Conservation (phyloP, 2,888 invertebrate genomes). For the Trisateles emortualis region DNA sequence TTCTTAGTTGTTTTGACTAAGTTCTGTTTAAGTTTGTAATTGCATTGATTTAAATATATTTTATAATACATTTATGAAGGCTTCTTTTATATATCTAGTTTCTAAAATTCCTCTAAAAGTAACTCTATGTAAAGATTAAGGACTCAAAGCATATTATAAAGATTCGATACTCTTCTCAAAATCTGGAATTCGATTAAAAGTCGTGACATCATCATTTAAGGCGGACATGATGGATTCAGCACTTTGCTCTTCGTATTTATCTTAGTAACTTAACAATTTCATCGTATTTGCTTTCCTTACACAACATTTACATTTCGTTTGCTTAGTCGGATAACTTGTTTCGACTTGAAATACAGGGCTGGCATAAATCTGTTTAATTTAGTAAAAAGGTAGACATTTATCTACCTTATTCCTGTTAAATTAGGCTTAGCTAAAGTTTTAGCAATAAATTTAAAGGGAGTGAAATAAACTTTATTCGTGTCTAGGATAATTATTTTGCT, state of each 20-base stretch:
- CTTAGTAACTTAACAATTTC: constrained; percentile 69
- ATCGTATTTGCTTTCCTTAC: constrained; percentile 70
- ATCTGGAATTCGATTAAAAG: constrained; percentile 34
- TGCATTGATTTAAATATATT: neutral
- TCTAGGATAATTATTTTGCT: neutral
- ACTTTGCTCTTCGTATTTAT: constrained; percentile 63
- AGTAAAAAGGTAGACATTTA: constrained; percentile 1
- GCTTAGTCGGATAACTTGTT: constrained; percentile 63
- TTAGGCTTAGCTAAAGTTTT: neutral
- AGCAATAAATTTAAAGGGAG: neutral
- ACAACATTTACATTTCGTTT: constrained; percentile 62
- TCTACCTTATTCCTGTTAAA: neutral
- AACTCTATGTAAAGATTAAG: neutral
- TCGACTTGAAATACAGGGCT: constrained; percentile 48
- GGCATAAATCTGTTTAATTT: constrained; percentile 18
- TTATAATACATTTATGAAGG: neutral
- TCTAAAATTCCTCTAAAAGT: neutral
- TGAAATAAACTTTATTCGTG: neutral
- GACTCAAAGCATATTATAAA: neutral
- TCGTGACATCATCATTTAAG: constrained; percentile 43
- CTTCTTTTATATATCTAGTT: too few species aligned
- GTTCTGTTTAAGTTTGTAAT: constrained; percentile 18
- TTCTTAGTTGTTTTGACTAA: constrained; percentile 8
- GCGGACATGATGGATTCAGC: constrained; percentile 26
- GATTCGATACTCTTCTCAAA: neutral